These are phyloP conservation scores for Mormyrus lacerda DNA, from an alignment of 2,113 vertebrate species.

Conservation along the genomic window DNA sequence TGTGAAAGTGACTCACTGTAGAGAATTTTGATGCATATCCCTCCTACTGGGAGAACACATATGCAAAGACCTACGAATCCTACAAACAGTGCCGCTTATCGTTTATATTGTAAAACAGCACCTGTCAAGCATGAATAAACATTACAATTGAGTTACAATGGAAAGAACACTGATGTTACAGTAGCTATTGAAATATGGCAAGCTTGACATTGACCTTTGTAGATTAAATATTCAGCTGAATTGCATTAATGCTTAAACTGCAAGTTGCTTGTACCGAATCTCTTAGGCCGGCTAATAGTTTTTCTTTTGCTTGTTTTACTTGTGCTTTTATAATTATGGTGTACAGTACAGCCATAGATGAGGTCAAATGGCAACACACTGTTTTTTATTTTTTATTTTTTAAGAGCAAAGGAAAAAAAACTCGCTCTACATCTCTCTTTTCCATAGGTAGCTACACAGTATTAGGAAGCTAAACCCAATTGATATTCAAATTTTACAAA, in stretches of 20 bases:
- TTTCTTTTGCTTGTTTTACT: not conserved
- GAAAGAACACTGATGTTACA: not conserved
- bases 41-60: not conserved
- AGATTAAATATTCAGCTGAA: not conserved
- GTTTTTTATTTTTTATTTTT: not conserved
- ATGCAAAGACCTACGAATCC: not conserved
- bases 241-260: not conserved
- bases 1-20: not conserved
- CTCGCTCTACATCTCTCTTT: not conserved
- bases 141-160: not conserved
- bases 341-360: not conserved
- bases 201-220: not conserved
- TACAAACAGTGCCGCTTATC: not conserved
- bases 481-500: not conserved
- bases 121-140: not conserved
- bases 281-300: not conserved
- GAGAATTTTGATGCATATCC: not conserved
- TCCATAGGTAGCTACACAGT: not conserved
- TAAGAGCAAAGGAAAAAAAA: not conserved
- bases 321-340: not conserved
- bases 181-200: not conserved
- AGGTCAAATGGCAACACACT: not conserved
- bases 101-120: not conserved
- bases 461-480: not conserved
- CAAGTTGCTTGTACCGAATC: not conserved